Conservation (phyloP, 2,888 invertebrate species). For the Electrophaes corylata region DNA sequence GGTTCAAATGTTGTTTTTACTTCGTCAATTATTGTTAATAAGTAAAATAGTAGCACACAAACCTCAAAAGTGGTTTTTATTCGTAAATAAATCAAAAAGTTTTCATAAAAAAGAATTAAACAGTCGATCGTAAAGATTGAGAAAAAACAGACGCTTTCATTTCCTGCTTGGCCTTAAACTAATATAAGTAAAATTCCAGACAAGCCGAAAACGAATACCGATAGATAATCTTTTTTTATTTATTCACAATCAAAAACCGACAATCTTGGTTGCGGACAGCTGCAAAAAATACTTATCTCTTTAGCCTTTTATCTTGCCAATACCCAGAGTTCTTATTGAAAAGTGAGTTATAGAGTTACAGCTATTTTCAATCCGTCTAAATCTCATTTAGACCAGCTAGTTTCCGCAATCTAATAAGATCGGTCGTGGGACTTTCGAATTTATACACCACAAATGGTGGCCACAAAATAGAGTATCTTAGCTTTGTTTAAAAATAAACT, state of each 20-base stretch:
- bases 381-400: slow-evolving; percentile 21
- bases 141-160: background rate
- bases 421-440: slow-evolving; percentile 13
- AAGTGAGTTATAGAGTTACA: slow-evolving; percentile 14
- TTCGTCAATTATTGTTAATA: too few species aligned
- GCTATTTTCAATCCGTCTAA: slow-evolving; percentile 16
- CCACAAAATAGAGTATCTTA: slow-evolving; percentile 16
- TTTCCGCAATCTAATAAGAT: slow-evolving; percentile 26
- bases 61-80: too few species aligned
- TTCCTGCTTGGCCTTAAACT: background rate
- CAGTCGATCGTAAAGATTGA: background rate
- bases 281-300: background rate
- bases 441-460: slow-evolving; percentile 3
- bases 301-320: slow-evolving; percentile 2
- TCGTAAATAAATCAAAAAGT: background rate
- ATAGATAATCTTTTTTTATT: background rate
- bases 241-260: background rate
- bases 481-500: slow-evolving; percentile 7
- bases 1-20: too few species aligned
- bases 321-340: slow-evolving; percentile 8
- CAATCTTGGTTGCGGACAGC: background rate
- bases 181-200: background rate
- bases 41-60: too few species aligned
- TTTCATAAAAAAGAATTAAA: too few species aligned
- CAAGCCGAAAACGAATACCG: background rate